These are phyloP conservation scores for Mamestra configurata DNA, from an alignment of 1,140 invertebrate genomes.

Conservation along the genomic window DNA sequence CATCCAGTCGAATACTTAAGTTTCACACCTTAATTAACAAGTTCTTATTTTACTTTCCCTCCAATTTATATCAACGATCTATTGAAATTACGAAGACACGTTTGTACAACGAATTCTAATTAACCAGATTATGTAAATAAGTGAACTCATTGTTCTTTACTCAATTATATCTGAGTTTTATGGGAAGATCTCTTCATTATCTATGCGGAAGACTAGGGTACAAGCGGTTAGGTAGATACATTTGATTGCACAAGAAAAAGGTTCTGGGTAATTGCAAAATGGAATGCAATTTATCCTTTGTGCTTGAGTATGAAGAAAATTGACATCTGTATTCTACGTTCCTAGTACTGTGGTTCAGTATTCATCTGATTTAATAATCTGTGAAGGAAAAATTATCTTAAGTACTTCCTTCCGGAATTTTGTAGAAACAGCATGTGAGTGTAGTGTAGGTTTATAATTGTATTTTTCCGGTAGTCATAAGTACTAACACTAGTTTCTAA, in stretches of 20 bases:
- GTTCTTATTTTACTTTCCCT: neutral
- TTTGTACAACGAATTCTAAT: neutral
- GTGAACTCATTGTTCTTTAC: constrained; percentile 8
- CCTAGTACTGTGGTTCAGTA: neutral
- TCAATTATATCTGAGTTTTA: constrained; percentile 5
- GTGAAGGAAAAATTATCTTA: neutral
- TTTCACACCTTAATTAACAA: no score
- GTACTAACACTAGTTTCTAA: no score
- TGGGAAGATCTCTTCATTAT: constrained; percentile 37
- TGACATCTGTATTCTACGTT: neutral
- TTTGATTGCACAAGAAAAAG: constrained; percentile 31
- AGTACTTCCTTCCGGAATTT: no score
- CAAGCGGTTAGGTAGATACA: neutral
- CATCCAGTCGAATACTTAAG: neutral
- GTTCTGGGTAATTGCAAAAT: constrained; percentile 16
- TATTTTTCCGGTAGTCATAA: no score
- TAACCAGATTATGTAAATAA: constrained; percentile 34
- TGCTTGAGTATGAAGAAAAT: neutral
- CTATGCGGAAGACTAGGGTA: constrained; percentile 29
- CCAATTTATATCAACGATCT: neutral
- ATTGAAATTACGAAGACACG: neutral
- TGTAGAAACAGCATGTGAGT: no score
- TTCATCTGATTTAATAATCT: neutral
- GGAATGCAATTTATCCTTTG: neutral
- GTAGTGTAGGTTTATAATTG: no score